Evolutionary conservation across 35 echinoderm and acorn worm species (phyloP), one percentile per base, ranked within the genome.

Genomic region (Hemicentrotus pulcherrimus): DNA sequence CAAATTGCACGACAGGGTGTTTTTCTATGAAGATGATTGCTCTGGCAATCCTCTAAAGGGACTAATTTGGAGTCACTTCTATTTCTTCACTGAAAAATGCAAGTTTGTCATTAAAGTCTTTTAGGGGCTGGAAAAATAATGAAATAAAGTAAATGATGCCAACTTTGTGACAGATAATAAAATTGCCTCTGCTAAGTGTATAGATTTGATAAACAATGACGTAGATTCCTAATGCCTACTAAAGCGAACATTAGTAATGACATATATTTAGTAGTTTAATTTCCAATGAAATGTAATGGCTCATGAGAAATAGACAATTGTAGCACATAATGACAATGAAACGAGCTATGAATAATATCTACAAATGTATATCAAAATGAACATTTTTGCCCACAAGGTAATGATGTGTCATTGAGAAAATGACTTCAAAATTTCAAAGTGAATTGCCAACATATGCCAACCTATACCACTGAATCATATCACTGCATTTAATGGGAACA

Each of bases 11-110:
- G 9, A 78, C 6, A 8, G 19, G 28, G 65, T 78, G 19, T 78
- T 78, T 78, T 78, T 78, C 65, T 78, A 22, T 78, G 65, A n/a
- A 78, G 65, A 78, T 78, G 28, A 78, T 78, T 78, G n/a, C 65
- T n/a, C 19, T 28, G 65, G 22, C 18, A 2, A 78, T 78, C 28
- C 65, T 78, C 22, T 0, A 8, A 14, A n/a, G 65, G 22, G 24
- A n/a, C 7, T 28, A n/a, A 41, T 41, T 41, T 15, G 65, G 22
- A 22, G 65, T 28, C 65, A 78, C 65, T 78, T 78, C 24, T 78
- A 78, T 78, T 78, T 78, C 65, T 78, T 78, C 65, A 22, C 65
- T n/a, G 28, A 78, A n/a, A 78, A 22, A 30, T 2, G 7, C 1
- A n/a, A 78, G 65, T 78, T 78, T 78, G 4, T 78, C 65, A 22